Evolutionary conservation across 2,113 vertebrate species (phyloP).

Genomic region (Nothocercus julius): DNA sequence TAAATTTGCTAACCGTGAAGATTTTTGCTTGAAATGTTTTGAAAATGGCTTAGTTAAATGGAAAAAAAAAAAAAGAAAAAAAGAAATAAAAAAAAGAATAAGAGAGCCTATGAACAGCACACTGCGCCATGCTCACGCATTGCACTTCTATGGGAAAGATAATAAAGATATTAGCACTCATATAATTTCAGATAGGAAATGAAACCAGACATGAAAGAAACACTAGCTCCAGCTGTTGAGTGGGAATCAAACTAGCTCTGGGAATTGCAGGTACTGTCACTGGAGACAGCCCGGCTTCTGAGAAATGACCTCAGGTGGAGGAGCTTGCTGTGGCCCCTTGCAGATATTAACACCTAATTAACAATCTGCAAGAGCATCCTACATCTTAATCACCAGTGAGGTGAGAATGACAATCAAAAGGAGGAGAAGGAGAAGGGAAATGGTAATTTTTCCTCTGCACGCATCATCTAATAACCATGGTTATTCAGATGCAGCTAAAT

Average conservation of each 20-base stretch:
- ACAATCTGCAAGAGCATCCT: slow-evolving; percentile 50
- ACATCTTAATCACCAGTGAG: slow-evolving; percentile 58
- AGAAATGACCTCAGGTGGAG: slow-evolving; percentile 69
- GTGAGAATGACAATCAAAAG: slow-evolving; percentile 54
- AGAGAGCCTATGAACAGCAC: background rate
- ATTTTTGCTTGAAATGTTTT: slow-evolving; percentile 62
- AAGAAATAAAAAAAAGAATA: too few relatives aligned
- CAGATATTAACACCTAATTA: slow-evolving; percentile 76
- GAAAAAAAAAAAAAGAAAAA: too few relatives aligned
- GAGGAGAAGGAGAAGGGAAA: slow-evolving; percentile 53
- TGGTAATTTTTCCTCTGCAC: slow-evolving; percentile 34
- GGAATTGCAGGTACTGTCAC: slow-evolving; percentile 67
- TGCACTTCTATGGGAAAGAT: slow-evolving; percentile 36
- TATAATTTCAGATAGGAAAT: slow-evolving; percentile 64
- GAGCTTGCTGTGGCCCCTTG: slow-evolving; percentile 56
- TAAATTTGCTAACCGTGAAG: slow-evolving; percentile 68
- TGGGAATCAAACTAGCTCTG: slow-evolving; percentile 61
- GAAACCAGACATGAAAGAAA: slow-evolving; percentile 39
- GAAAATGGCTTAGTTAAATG: background rate
- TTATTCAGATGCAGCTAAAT: slow-evolving; percentile 63
- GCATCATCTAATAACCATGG: slow-evolving; percentile 43
- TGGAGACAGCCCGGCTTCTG: slow-evolving; percentile 42
- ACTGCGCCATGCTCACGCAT: background rate
- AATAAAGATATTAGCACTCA: slow-evolving; percentile 69
- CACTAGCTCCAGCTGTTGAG: slow-evolving; percentile 46